Evolutionary conservation across 2,113 vertebrate species (phyloP).

Genomic region (Miniopterus natalensis): DNA sequence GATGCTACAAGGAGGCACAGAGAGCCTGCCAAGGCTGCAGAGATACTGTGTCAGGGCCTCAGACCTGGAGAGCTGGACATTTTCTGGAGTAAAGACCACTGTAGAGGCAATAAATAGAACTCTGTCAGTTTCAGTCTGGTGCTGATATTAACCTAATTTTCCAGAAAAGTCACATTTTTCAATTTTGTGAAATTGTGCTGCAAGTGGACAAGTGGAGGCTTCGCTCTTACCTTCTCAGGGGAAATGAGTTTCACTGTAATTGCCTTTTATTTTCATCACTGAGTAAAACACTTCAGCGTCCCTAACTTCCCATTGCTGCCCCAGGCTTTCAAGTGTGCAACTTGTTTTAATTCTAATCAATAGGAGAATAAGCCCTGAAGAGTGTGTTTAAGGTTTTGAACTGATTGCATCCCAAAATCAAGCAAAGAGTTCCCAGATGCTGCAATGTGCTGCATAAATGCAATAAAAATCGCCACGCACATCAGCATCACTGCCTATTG

Average conservation of each 20-base stretch:
- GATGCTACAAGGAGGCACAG: background rate
- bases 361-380: slow-evolving; percentile 68
- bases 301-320: slow-evolving; percentile 54
- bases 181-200: slow-evolving; percentile 42
- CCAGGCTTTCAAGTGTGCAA: slow-evolving; percentile 61
- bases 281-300: background rate
- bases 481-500: slow-evolving; percentile 84
- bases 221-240: background rate
- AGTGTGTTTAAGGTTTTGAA: slow-evolving; percentile 85
- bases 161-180: slow-evolving; percentile 34
- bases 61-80: background rate
- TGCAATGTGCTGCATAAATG: slow-evolving; percentile 74
- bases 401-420: slow-evolving; percentile 78
- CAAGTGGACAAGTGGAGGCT: background rate
- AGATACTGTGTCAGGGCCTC: background rate
- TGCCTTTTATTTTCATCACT: slow-evolving; percentile 74
- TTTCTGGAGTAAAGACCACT: background rate
- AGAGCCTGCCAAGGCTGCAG: background rate
- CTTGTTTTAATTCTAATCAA: slow-evolving; percentile 77
- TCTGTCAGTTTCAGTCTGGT: slow-evolving; percentile 18
- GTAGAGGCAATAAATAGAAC: background rate
- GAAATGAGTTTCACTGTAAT: background rate
- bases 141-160: slow-evolving; percentile 62
- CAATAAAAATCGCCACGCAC: slow-evolving; percentile 75
- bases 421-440: slow-evolving; percentile 84